Conservation (phyloP, 2,888 invertebrate genomes). For the Ophion obscuratus region DNA sequence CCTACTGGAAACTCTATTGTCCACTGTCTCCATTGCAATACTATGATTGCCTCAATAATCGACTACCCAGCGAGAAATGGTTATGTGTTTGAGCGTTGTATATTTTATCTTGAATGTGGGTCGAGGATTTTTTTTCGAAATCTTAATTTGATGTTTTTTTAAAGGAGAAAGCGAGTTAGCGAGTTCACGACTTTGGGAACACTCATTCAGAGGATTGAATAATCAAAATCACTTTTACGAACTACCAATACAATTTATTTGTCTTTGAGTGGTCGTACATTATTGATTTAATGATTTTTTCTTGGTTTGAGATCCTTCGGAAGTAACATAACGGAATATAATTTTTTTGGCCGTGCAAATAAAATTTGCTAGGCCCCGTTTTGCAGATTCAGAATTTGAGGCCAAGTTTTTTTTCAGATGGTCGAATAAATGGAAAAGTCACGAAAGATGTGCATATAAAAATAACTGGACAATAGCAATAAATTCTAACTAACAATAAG, state of each 20-base stretch:
- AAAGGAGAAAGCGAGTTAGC: not conserved
- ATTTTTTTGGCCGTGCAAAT: no score
- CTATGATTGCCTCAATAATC: conserved; percentile 32
- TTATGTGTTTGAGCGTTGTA: not conserved
- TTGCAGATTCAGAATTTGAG: no score
- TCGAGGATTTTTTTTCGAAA: not conserved
- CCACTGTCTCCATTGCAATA: conserved; percentile 30
- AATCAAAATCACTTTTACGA: not conserved
- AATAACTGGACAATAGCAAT: no score
- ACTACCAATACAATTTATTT: not conserved
- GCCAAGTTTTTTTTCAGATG: no score
- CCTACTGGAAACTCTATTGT: conserved; percentile 36
- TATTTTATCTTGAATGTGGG: not conserved
- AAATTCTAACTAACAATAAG: no score
- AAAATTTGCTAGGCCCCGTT: no score
- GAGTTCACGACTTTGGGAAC: no score
- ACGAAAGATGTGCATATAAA: no score
- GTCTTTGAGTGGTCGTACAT: not conserved
- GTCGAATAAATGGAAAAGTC: no score
- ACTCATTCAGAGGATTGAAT: not conserved
- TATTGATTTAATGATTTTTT: not conserved
- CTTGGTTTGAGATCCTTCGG: no score
- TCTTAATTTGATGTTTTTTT: not conserved
- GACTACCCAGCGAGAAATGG: conserved; percentile 12
- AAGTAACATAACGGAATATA: no score